Evolutionary conservation across 2,797 vertebrate species (phyloP), one percentile per base, ranked within the genome.

Genomic region (Perodicticus potto): DNA sequence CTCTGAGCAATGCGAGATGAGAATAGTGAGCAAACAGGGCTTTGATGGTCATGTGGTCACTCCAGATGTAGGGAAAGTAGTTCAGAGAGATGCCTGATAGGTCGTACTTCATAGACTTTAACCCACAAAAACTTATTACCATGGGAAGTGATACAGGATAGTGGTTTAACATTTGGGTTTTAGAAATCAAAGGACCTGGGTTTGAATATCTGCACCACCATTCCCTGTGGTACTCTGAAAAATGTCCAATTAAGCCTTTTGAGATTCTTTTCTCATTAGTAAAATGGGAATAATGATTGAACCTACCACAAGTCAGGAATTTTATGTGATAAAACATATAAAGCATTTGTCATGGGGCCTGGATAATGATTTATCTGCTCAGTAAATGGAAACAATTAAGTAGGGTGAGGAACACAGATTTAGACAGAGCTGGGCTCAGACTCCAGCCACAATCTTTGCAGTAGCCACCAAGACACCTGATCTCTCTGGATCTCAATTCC

Each of bases 231-330:
- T 49, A 84, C 32, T 85, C 86, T 25, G 43, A 85, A 53, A 77
- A 89, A 61, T 12, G 84, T 63, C 49, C 53, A 72, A 23, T 45
- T 73, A 89, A 94, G 34, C 29, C 19, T 84, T 89, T n/a, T 77
- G 57, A 89, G 63, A 40, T 22, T 40, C 27, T 87, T 86, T 40
- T 29, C 11, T 94, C 53, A 2, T 74, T 86, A 70, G 25, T 40
- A 77, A 93, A 95, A 59, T 43, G 17, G 27, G 49, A 16, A 89
- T 78, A 43, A 86, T 85, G 53, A 83, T 77, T 49, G 61, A 78
- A 87, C 5, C 67, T 86, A 45, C 59, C 55, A 40, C 32, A 81
- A 84, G 72, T 55, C 32, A 76, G 73, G 74, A 87, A 37, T 84
- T 32, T 53, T 45, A 40, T 53, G 45, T 72, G 81, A 81, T 63